Base-by-base conservation (phyloP, 2,797 vertebrate species). In the Nothura maculosa region DNA sequence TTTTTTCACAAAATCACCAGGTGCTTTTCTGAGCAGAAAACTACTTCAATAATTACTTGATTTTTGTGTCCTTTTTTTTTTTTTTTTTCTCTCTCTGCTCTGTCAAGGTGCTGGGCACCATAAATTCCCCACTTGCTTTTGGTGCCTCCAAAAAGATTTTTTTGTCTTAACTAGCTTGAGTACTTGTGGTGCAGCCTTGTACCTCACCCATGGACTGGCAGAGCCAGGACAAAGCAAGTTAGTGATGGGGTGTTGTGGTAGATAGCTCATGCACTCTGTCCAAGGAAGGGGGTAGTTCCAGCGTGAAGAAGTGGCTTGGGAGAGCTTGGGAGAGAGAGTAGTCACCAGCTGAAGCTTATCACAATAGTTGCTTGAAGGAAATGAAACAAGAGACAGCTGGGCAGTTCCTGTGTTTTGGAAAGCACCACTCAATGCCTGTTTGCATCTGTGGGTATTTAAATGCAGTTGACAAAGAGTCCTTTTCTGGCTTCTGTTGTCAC, bases 11-110 rank as follows among this genome's bases (percentile, higher is more conserved):
- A 69, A 85, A 78, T 38, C 30, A 75, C 38, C 10, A 66, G 38
- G 50, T 91, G 82, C 61, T 87, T 92, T 95, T 92, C 76, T 75
- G 42, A 83, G 66, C 62, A 92, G 85, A 85, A 92, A 64, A 76
- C 73, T 72, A 43, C 72, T 83, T 83, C 32, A 83, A n/a, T 30
- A 78, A 73, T 89, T 0, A n/a, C 68, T 63, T 87, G 4, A 68
- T 60, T 80, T 93, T 60, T 0, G 0, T 89, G 76, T 66, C 79
- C 91, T 43, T 43, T 80, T n/a, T 80, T 82, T 30, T 16, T 80
- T 24, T 40, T 40, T 40, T 40, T 40, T 40, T 40, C 13, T 40
- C 14, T 40, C 14, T 40, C 40, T 87, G 45, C 13, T 83, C 28
- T 90, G 78, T 83, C 45, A 50, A 20, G 28, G 58, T 89, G 89